Base-by-base conservation (phyloP, 2,888 invertebrate species). In the Erannis defoliaria region DNA sequence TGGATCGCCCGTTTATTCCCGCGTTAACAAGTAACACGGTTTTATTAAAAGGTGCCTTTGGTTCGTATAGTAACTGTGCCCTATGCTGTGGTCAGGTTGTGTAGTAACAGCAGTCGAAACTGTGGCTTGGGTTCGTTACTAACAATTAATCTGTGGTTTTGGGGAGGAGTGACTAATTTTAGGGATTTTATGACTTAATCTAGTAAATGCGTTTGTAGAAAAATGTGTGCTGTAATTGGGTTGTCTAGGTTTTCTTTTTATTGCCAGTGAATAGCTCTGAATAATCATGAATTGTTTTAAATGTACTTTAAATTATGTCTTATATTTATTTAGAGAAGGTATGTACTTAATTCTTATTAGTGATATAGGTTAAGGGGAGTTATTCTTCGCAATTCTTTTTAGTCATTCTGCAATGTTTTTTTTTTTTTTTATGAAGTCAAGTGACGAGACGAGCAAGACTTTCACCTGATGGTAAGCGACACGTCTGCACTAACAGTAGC, bases 1-100 rank as follows among this genome's bases (percentile, higher is more conserved):
- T 49, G 53, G 60, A 66, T 63, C 45, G 57, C 62, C 62, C 61
- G 61, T 66, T 66, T 64, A 62, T 62, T 64, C 43, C 38, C 64
- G 33, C 56, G 53, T 64, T 59, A 64, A 43, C 51, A 53, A 55
- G 59, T 64, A 50, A 49, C 51, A 59, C 55, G 48, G 56, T 60
- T 60, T 60, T 64, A 64, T 64, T 64, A 64, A 64, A 55, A 45
- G 49, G 51, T 26, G 19, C 46, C 46, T 62, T 53, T 49, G n/a
- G 40, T n/a, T 12, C 23, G 16, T 35, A n/a, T n/a, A 62, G 46
- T 48, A 40, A 56, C 46, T 62, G 31, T 40, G 18, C 19, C 51
- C 18, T 56, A 29, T 42, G 46, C 56, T 46, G 18, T 40, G 50
- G 31, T 14, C 14, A 16, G 12, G 29, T 33, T 35, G 1, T 33